Percentiles rank a stretch among this genome's conserved stretches.
These are phyloP conservation scores for Danaus plexippus DNA, from an alignment of 1,140 invertebrate genomes.

Conservation along the genomic window DNA sequence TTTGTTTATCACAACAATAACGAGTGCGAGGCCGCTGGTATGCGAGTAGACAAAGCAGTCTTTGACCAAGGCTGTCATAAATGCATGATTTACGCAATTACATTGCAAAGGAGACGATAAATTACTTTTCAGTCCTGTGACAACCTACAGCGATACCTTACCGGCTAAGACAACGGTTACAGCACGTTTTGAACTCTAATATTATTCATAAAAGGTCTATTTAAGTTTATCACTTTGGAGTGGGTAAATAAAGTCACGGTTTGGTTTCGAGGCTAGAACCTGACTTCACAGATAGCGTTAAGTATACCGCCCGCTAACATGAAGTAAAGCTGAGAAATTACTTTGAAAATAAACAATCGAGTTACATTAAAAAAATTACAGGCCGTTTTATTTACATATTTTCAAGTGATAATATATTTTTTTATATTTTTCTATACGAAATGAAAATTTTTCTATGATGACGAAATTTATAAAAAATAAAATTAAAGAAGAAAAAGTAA, in stretches of 20 bases:
- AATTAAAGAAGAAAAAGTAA: neutral
- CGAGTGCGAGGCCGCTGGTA: conserved; percentile 38
- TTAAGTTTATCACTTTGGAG: conserved; percentile 10
- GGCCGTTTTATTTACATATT: no score
- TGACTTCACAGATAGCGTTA: conserved; percentile 62
- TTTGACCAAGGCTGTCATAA: conserved; percentile 61
- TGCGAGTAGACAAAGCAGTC: conserved; percentile 52
- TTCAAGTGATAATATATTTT: conserved; percentile 18
- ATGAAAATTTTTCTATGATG: conserved; percentile 6
- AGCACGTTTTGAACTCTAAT: conserved; percentile 29
- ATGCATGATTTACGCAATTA: conserved; percentile 70
- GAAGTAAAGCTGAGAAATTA: conserved; percentile 51
- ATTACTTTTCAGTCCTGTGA: conserved; percentile 60
- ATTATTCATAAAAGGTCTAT: neutral
- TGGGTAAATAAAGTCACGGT: conserved; percentile 6
- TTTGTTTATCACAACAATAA: conserved; percentile 46
- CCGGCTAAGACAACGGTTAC: conserved; percentile 11
- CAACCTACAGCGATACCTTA: conserved; percentile 27
- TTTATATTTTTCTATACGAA: neutral
- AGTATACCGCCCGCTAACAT: conserved; percentile 62
- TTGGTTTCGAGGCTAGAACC: conserved; percentile 31
- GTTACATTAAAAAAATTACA: no score
- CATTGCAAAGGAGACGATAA: conserved; percentile 65
- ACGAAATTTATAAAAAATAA: conserved; percentile 7
- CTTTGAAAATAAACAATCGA: conserved; percentile 19